phyloP scores from a whole-genome alignment of 2,888 invertebrate genomes.

The Caenorhabditis angaria region DNA sequence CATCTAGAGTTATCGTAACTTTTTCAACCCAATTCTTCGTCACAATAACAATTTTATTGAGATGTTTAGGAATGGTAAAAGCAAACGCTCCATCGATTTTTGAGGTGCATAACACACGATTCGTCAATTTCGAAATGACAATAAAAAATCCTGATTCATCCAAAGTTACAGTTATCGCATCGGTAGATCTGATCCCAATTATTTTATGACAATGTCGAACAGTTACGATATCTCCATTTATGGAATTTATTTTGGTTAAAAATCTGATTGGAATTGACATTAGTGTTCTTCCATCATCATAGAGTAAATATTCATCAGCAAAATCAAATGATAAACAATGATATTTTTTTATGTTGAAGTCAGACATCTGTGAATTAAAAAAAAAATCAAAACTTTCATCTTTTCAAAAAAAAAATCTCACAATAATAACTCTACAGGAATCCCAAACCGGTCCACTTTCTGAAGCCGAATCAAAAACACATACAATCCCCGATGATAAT shows the following conservation, averaged over 20 bases:
- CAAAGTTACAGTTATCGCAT: conserved; percentile 22
- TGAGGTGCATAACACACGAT: neutral
- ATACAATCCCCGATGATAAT: conserved; percentile 27
- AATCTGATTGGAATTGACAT: conserved; percentile 13
- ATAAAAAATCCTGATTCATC: conserved; percentile 34
- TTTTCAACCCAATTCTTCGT: conserved; percentile 26
- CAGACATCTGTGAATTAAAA: conserved; percentile 29
- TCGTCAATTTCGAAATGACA: conserved; percentile 29
- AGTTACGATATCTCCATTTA: conserved; percentile 26
- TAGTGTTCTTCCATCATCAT: conserved; percentile 26
- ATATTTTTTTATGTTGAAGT: conserved; percentile 18
- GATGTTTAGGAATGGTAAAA: conserved; percentile 26
- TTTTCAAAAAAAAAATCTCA: conserved; percentile 11
- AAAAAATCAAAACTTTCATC: neutral
- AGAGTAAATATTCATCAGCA: conserved; percentile 36
- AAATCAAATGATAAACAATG: conserved; percentile 39
- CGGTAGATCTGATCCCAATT: conserved; percentile 16
- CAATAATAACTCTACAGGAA: conserved; percentile 27
- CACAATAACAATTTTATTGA: conserved; percentile 27
- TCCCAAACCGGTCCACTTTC: conserved; percentile 30
- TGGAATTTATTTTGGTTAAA: conserved; percentile 27
- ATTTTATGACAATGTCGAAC: conserved; percentile 36
- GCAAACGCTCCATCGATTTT: conserved; percentile 22
- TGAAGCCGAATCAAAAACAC: conserved; percentile 24
- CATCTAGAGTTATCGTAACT: conserved; percentile 40